Evolutionary conservation across 2,888 invertebrate genomes (phyloP), one percentile per base, ranked within the genome.

Genomic region (Tetheella fluctuosa): DNA sequence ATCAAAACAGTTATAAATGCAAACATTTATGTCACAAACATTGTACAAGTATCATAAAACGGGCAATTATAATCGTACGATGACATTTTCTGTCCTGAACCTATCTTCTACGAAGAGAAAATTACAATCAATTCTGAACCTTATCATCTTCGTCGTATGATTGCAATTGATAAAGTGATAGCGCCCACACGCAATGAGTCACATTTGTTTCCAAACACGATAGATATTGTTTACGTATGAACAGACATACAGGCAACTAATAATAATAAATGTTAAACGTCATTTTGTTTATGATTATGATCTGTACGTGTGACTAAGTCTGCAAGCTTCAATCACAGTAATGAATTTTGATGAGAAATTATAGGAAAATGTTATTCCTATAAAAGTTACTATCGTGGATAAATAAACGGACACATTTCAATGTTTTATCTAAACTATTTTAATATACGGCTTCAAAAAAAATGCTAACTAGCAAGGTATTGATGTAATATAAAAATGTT

Each of bases 201-300:
- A 66, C 56, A 42, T 69, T 64, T 69, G 73, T 69, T 70, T 67
- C 20, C 59, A 73, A 75, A 73, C 76, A 73, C 64, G 67, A 59
- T 54, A 42, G 30, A 34, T 34, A 34, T 34, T 59, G 57, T 68
- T 67, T 63, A 57, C 57, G 65, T 56, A 61, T 65, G 48, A n/a
- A 37, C 10, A 76, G 73, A 75, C 76, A 63, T 54, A 20, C 58
- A 62, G 76, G 67, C 73, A 48, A 56, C 61, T 54, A 28, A 54
- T 30, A 55, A 55, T 34, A 55, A 55, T 15, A 55, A 34, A 54
- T 34, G 54, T 34, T 4, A 54, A 34, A 37, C 23, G 34, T 55
- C 55, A 55, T 55, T 34, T 10, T 30, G n/a, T n/a, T 20, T 34
- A 20, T 13, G 20, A 25, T 54, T 30, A 54, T 20, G 54, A 54